Percentiles rank a stretch among this genome's conserved stretches.
Conservation (phyloP, 2,888 invertebrate genomes). For the Lamellibrachia satsuma region DNA sequence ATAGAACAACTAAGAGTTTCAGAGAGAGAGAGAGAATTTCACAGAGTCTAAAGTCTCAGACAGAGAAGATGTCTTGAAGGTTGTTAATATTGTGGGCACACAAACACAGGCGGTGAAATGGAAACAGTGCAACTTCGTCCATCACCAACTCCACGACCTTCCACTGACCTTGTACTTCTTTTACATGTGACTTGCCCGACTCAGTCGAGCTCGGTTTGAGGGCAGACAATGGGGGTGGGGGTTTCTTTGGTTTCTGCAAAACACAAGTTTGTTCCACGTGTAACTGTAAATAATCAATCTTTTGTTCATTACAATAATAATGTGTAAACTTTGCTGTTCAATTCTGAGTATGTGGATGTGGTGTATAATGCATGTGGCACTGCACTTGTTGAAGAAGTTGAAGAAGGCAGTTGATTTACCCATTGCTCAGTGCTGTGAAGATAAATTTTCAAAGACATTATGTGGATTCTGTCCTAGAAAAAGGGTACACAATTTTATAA, state of each 20-base stretch:
- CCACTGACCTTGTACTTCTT: conserved; percentile 23
- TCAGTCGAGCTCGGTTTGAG: neutral
- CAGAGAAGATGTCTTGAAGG: neutral
- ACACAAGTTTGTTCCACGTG: neutral
- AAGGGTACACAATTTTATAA: too few relatives aligned
- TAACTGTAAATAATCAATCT: neutral
- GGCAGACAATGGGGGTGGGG: conserved; percentile 49
- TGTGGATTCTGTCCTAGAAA: too few relatives aligned
- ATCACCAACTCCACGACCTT: neutral
- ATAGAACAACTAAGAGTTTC: too few relatives aligned
- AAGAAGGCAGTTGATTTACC: too few relatives aligned
- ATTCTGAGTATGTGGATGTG: too few relatives aligned
- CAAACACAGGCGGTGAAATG: neutral
- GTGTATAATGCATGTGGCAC: too few relatives aligned
- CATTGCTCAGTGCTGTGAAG: too few relatives aligned
- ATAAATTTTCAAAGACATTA: too few relatives aligned
- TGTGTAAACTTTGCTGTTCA: neutral
- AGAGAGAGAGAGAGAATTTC: too few relatives aligned
- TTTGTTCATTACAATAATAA: neutral
- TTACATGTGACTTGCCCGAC: neutral
- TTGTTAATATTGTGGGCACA: neutral
- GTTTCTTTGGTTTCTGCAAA: conserved; percentile 52
- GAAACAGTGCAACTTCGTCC: neutral
- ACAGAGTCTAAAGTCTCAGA: neutral
- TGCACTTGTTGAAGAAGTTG: too few relatives aligned